A percentile compares a stretch with the other conserved stretches of the same genome.
These are phyloP conservation scores for Crenichthys baileyi DNA, from an alignment of 2,797 vertebrate species.

Conservation along the genomic window DNA sequence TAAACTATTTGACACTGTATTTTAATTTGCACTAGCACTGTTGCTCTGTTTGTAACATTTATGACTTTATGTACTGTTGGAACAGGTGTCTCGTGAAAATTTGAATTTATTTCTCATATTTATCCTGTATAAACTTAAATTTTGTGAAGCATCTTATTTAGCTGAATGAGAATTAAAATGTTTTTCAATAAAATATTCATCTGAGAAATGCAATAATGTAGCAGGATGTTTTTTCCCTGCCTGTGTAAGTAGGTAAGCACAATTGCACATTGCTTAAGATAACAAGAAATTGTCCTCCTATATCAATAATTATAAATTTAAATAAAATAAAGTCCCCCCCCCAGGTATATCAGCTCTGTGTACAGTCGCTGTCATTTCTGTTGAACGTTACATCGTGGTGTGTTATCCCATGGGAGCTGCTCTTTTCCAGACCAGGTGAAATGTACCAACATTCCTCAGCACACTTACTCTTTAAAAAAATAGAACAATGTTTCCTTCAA, in stretches of 20 bases:
- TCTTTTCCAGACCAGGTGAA: constrained; percentile 77
- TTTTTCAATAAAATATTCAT: too few species aligned
- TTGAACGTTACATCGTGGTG: constrained; percentile 82
- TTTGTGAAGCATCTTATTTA: neutral
- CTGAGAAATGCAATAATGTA: too few species aligned
- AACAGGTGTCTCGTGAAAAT: too few species aligned
- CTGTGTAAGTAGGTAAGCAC: too few species aligned
- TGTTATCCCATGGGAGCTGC: constrained; percentile 78
- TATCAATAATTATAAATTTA: neutral
- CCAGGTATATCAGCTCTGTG: constrained; percentile 82
- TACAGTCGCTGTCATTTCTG: constrained; percentile 79
- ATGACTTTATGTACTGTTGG: too few species aligned
- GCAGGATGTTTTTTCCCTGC: too few species aligned
- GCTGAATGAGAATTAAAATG: neutral
- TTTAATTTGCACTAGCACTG: too few species aligned
- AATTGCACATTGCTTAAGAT: too few species aligned
- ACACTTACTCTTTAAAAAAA: neutral
- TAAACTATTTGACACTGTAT: too few species aligned
- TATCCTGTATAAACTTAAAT: too few species aligned
- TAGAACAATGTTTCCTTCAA: neutral
- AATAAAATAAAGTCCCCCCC: neutral
- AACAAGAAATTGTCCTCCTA: neutral
- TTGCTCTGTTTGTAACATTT: too few species aligned
- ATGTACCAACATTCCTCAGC: neutral
- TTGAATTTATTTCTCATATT: too few species aligned